Conservation (phyloP, 2,113 vertebrate species). For the Etheostoma spectabile region DNA sequence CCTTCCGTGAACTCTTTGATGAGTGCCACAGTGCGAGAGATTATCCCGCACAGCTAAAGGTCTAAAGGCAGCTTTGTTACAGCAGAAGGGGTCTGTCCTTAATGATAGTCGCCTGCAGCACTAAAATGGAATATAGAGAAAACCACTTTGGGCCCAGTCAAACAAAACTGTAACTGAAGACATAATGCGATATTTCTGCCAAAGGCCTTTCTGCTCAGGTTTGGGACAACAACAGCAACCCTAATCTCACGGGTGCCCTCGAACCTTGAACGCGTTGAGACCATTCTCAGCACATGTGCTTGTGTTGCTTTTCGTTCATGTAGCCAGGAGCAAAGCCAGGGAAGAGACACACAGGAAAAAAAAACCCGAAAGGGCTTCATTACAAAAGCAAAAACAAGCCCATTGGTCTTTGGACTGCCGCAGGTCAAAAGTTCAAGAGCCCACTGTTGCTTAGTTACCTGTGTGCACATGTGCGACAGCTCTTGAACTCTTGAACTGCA, state of each 20-base stretch:
- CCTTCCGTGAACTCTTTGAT: constrained; percentile 27
- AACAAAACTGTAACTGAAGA: constrained; percentile 40
- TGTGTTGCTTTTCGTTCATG: constrained; percentile 45
- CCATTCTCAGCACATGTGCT: constrained; percentile 40
- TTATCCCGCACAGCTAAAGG: constrained; percentile 6
- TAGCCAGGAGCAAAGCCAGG: constrained; percentile 33
- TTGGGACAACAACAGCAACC: constrained; percentile 46
- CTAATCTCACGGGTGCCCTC: constrained; percentile 54
- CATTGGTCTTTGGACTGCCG: neutral
- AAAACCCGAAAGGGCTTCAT: constrained; percentile 8
- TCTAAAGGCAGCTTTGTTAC: constrained; percentile 28
- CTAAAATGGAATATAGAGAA: constrained; percentile 25
- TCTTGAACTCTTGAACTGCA: no score
- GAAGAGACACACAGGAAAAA: neutral
- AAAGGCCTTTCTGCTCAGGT: constrained; percentile 30
- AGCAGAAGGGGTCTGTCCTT: constrained; percentile 14
- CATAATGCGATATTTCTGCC: constrained; percentile 35
- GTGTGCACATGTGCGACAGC: no score
- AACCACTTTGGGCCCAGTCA: constrained; percentile 32
- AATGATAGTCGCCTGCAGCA: constrained; percentile 39
- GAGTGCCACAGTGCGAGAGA: constrained; percentile 16
- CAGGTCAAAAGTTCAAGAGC: no score
- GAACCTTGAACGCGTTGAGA: constrained; percentile 44
- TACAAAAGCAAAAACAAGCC: neutral
- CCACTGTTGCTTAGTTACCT: no score